These are phyloP conservation scores for Uropetala carovei DNA, from an alignment of 2,888 invertebrate genomes.

Conservation along the genomic window DNA sequence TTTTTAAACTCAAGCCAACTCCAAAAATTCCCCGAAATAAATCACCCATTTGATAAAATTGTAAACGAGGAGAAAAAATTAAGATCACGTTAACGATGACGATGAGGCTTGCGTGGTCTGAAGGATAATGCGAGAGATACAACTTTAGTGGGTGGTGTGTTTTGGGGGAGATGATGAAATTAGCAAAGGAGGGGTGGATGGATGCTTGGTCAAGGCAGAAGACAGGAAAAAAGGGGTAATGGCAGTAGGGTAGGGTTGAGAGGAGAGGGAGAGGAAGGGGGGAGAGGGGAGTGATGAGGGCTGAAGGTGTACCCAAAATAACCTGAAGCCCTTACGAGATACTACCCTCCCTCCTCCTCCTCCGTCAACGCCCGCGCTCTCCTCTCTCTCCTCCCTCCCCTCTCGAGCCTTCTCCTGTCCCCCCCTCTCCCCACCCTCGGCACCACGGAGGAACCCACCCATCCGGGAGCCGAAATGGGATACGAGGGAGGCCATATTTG, in stretches of 20 bases:
- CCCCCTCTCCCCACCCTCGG: not conserved
- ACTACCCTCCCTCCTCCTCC: not conserved
- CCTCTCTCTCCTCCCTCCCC: not conserved
- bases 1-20: no score
- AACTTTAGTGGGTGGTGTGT: no score
- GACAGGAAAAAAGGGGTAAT: not conserved
- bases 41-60: no score
- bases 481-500: slow-evolving; percentile 50
- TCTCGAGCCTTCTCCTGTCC: no score
- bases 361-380: not conserved
- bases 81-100: no score
- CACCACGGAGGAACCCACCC: not conserved
- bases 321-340: not conserved
- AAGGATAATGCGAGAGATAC: no score
- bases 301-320: slow-evolving; percentile 3
- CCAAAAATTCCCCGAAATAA: no score
- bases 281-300: not conserved
- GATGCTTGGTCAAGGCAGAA: not conserved
- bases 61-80: no score
- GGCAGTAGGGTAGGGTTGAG: not conserved
- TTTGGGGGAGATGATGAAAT: no score
- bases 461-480: slow-evolving; percentile 56
- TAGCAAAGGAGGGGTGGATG: not conserved
- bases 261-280: not conserved
- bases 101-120: no score